Conservation (phyloP, 2,888 invertebrate species). For the Nomada hirtipes region DNA sequence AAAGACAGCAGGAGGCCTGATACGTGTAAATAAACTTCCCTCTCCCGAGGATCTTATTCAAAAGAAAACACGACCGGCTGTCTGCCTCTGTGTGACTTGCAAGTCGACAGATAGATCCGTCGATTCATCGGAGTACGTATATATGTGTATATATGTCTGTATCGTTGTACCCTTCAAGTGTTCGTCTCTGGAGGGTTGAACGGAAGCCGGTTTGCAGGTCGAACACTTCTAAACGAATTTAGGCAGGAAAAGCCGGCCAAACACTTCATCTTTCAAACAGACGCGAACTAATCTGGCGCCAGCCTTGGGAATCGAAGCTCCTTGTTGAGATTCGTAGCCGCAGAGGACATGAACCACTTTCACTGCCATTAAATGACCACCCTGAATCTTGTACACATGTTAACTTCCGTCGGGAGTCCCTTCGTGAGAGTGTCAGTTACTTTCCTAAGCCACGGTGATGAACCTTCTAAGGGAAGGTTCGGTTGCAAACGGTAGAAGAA, state of each 20-base stretch:
- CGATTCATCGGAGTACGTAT: slow-evolving; percentile 67
- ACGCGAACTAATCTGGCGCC: slow-evolving; percentile 64
- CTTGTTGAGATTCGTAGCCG: slow-evolving; percentile 44
- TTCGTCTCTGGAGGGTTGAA: slow-evolving; percentile 45
- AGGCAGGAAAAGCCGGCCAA: slow-evolving; percentile 62
- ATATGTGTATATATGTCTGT: not conserved
- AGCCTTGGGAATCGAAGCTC: slow-evolving; percentile 58
- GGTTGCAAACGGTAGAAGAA: no score
- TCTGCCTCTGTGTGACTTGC: slow-evolving; percentile 54
- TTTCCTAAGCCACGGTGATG: no score
- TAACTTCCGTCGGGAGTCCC: not conserved
- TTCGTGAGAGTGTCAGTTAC: not conserved
- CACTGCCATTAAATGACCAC: not conserved
- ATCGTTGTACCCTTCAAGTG: slow-evolving; percentile 47
- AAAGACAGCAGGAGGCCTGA: slow-evolving; percentile 65
- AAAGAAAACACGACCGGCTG: slow-evolving; percentile 65
- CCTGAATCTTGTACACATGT: not conserved
- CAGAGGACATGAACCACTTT: slow-evolving; percentile 44
- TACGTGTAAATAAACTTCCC: slow-evolving; percentile 67
- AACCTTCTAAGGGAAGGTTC: no score
- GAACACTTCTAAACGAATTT: slow-evolving; percentile 63
- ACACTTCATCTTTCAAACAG: slow-evolving; percentile 58
- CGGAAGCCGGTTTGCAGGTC: slow-evolving; percentile 58
- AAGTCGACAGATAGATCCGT: slow-evolving; percentile 60
- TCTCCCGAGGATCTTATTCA: slow-evolving; percentile 40